Conservation (phyloP, 1,140 invertebrate species). For the Elysia chlorotica region DNA sequence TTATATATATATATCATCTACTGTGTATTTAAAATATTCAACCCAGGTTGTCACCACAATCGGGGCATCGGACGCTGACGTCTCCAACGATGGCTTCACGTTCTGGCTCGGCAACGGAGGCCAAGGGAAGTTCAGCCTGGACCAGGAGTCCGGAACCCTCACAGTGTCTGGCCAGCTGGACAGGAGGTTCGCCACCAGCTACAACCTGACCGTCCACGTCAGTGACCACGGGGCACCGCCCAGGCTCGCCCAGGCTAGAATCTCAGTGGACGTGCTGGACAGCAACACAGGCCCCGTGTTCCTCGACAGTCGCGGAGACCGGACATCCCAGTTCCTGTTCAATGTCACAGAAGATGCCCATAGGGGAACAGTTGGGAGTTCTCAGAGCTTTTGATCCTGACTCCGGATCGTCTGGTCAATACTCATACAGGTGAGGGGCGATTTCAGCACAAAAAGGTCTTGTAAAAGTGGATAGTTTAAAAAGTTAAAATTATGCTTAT, state of each 20-base stretch:
- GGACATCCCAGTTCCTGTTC: conserved; percentile 7
- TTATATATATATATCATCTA: no score
- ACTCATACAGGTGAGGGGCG: no score
- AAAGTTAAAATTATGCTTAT: no score
- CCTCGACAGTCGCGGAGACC: background rate
- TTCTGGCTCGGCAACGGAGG: conserved; percentile 24
- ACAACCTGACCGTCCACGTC: conserved; percentile 32
- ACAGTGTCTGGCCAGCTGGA: conserved; percentile 19
- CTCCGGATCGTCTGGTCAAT: conserved; percentile 28
- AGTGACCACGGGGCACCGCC: conserved; percentile 39
- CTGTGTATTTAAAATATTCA: no score
- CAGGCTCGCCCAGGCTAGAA: background rate
- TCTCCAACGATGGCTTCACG: conserved; percentile 33
- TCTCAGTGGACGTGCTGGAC: conserved; percentile 24
- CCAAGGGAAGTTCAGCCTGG: conserved; percentile 37
- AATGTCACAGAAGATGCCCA: conserved; percentile 13
- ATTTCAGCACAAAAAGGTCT: no score
- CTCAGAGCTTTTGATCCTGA: conserved; percentile 32
- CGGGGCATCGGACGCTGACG: conserved; percentile 29
- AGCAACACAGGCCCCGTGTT: conserved; percentile 30
- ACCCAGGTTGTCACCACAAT: conserved; percentile 18
- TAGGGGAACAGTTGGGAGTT: conserved; percentile 15
- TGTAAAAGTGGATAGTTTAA: no score
- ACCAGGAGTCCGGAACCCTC: conserved; percentile 26
- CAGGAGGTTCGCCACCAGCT: conserved; percentile 22